Base-by-base conservation (phyloP, 2,888 invertebrate genomes). In the Ellobium chinense region DNA sequence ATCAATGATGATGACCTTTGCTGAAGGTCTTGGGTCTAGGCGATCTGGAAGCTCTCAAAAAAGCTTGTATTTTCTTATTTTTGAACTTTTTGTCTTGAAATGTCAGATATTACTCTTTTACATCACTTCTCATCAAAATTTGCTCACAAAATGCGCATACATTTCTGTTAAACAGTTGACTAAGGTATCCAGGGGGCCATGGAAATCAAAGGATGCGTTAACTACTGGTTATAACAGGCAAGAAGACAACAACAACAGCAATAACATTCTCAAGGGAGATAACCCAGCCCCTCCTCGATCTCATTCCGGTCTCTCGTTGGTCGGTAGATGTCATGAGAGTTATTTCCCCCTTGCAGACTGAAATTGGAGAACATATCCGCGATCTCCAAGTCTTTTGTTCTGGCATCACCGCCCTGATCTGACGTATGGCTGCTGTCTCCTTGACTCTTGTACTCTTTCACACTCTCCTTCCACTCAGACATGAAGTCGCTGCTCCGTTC, bases 261-360 rank as follows among this genome's bases (percentile, higher is more conserved):
- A n/a, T n/a, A n/a, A n/a, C n/a, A n/a, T n/a, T n/a, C n/a, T 87
- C 82, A 90, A n/a, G 89, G 89, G 69, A 88, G 88, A 81, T 91
- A 91, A 76, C 91, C 91, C 9, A 91, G 82, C 0, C 87, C 86
- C 54, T 87, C 85, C 81, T 90, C 91, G 80, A 91, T 89, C 76
- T 90, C 85, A 54, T 82, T 85, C 12, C 82, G 82, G 37, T 84
- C 84, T 14, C 72, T 78, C 0, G 79, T 70, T 27, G 27, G 78
- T n/a, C 63, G 36, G 36, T 78, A 74, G 12, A 56, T 78, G 29
- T 80, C 56, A 1, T 39, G 66, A 54, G 21, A 14, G 36, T 54
- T 34, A 14, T 69, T 69, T 1, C 76, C 63, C 27, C 73, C 74
- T 18, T 81, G 79, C n/a, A 80, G 36, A 14, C 69, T 58, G 58